Evolutionary conservation across 2,888 invertebrate species (phyloP).

Genomic region (Hylaea fasciaria): DNA sequence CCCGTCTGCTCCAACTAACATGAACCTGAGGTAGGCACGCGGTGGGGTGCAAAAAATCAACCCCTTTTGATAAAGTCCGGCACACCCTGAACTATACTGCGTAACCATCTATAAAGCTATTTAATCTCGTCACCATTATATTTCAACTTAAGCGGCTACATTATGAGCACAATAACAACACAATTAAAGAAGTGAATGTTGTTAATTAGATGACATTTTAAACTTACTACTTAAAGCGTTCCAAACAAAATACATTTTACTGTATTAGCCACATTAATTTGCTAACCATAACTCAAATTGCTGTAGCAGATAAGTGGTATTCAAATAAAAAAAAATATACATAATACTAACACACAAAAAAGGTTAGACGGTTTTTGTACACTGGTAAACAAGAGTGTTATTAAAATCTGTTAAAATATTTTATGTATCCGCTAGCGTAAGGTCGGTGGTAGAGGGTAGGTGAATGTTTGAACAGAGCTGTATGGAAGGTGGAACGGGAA

Average conservation of each 20-base stretch:
- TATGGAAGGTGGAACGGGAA: slow-evolving; percentile 17
- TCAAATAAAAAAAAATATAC: background rate
- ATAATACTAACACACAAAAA: background rate
- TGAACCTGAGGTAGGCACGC: background rate
- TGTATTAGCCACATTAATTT: no score
- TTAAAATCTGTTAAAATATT: slow-evolving; percentile 59
- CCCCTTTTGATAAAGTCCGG: no score
- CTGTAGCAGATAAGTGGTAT: no score
- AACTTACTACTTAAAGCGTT: no score
- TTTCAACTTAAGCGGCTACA: background rate
- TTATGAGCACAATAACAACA: no score
- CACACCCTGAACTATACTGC: no score
- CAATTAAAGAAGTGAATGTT: no score
- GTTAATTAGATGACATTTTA: no score
- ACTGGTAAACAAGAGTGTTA: slow-evolving; percentile 48
- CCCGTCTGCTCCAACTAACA: background rate
- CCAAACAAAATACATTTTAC: no score
- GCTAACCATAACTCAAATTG: no score
- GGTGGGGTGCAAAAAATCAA: no score
- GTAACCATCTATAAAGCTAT: background rate
- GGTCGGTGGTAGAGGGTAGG: slow-evolving; percentile 33
- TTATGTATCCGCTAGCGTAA: slow-evolving; percentile 43
- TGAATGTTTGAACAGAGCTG: slow-evolving; percentile 22
- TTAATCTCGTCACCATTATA: background rate
- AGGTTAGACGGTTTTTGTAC: background rate